Percentiles rank a stretch among this genome's conserved stretches.
Conservation (phyloP, 2,113 vertebrate genomes). For the Psilopogon haemacephalus region DNA sequence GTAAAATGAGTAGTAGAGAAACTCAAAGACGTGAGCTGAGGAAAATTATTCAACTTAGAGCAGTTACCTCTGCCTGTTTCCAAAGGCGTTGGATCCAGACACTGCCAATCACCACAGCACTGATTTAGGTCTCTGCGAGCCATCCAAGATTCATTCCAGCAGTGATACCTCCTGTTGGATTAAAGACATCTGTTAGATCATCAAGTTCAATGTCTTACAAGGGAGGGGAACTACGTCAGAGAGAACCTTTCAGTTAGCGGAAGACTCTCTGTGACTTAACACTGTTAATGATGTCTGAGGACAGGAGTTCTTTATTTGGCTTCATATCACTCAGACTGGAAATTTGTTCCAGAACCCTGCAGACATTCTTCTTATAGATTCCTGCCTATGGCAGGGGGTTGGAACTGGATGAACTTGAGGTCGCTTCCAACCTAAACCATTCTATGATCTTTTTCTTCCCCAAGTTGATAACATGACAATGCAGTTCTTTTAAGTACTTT, state of each 20-base stretch:
- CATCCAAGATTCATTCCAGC: constrained; percentile 66
- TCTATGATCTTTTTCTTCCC: too few relatives aligned
- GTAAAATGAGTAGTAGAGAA: background rate
- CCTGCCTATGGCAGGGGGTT: too few relatives aligned
- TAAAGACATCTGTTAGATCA: background rate
- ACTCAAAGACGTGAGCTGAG: background rate
- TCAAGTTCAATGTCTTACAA: background rate
- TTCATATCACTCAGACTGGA: background rate
- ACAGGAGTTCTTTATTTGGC: background rate
- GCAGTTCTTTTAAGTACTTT: background rate
- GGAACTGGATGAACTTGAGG: too few relatives aligned
- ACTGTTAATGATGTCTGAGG: background rate
- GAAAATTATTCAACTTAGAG: background rate
- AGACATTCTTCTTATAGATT: background rate
- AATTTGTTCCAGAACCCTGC: background rate
- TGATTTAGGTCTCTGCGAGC: constrained; percentile 55
- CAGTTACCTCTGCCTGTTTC: constrained; percentile 50
- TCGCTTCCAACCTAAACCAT: too few relatives aligned
- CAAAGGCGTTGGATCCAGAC: constrained; percentile 61
- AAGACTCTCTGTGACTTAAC: background rate
- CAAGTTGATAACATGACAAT: background rate
- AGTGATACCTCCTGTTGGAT: constrained; percentile 45
- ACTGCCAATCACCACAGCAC: constrained; percentile 57
- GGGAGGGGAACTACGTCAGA: background rate
- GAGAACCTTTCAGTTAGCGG: background rate